These are phyloP conservation scores for Salvelinus alpinus DNA, from an alignment of 2,113 vertebrate species.

Conservation along the genomic window DNA sequence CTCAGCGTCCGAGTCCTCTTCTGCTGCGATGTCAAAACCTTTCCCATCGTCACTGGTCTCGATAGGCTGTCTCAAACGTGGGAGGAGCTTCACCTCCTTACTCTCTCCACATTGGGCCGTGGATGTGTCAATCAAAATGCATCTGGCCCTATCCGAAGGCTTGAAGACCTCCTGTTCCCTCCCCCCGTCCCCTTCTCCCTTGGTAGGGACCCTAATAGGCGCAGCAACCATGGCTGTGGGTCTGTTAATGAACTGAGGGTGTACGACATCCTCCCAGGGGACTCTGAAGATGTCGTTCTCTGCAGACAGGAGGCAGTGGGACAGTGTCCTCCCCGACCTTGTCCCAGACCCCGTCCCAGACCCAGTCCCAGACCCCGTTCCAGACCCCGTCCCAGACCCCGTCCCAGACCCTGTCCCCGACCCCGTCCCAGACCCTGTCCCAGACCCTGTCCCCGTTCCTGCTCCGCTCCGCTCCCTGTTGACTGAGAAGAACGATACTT, in stretches of 20 bases:
- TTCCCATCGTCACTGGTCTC: conserved; percentile 31
- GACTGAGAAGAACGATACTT: conserved; percentile 20
- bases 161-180: conserved; percentile 6
- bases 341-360: conserved; percentile 27
- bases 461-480: conserved; percentile 72
- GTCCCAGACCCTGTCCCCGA: background rate
- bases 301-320: conserved; percentile 78
- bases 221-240: conserved; percentile 44
- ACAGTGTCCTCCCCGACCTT: conserved; percentile 53
- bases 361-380: conserved; percentile 43
- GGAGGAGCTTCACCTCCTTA: conserved; percentile 11
- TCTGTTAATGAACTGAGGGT: conserved; percentile 78
- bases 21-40: conserved; percentile 1
- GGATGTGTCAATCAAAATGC: conserved; percentile 17
- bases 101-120: conserved; percentile 4
- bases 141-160: background rate
- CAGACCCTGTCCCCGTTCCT: background rate
- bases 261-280: conserved; percentile 83
- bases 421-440: conserved; percentile 52
- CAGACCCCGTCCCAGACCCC: background rate
- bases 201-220: background rate
- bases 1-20: conserved; percentile 71
- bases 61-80: conserved; percentile 33
- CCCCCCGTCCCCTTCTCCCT: conserved; percentile 5
- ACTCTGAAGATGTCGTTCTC: conserved; percentile 79